These are phyloP conservation scores for Stigmatopora nigra DNA, from an alignment of 2,113 vertebrate species.

Conservation along the genomic window DNA sequence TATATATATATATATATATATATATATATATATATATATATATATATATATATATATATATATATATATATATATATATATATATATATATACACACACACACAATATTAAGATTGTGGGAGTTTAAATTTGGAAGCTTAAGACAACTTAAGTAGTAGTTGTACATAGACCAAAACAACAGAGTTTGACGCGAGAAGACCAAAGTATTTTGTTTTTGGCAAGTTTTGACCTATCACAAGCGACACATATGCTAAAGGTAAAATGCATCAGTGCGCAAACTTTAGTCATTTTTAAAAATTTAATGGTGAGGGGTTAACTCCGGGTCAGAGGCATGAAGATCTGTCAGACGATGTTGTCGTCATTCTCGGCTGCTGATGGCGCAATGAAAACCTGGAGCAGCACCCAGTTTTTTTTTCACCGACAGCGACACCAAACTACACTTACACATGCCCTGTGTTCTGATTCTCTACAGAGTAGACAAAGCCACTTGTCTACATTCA, in stretches of 20 bases:
- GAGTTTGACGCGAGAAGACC: neutral
- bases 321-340: constrained; percentile 23
- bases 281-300: neutral
- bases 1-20: too few species aligned
- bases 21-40: too few species aligned
- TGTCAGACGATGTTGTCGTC: constrained; percentile 37
- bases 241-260: neutral
- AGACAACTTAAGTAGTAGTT: constrained; percentile 33
- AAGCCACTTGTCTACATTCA: too few species aligned
- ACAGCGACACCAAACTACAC: constrained; percentile 30
- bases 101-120: constrained; percentile 31
- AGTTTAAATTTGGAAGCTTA: constrained; percentile 41
- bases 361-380: constrained; percentile 17
- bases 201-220: neutral
- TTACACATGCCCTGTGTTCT: constrained; percentile 3
- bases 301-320: neutral
- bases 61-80: too few species aligned
- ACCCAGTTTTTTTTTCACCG: constrained; percentile 46
- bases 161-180: neutral
- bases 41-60: too few species aligned
- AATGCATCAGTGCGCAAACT: too few species aligned
- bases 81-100: too few species aligned
- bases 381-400: constrained; percentile 24
- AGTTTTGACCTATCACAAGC: too few species aligned
- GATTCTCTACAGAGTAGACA: constrained; percentile 28